Percentiles rank a stretch among this genome's conserved stretches.
Evolutionary conservation across 2,797 vertebrate species (phyloP).

Genomic region (Malacoctenus gilli): DNA sequence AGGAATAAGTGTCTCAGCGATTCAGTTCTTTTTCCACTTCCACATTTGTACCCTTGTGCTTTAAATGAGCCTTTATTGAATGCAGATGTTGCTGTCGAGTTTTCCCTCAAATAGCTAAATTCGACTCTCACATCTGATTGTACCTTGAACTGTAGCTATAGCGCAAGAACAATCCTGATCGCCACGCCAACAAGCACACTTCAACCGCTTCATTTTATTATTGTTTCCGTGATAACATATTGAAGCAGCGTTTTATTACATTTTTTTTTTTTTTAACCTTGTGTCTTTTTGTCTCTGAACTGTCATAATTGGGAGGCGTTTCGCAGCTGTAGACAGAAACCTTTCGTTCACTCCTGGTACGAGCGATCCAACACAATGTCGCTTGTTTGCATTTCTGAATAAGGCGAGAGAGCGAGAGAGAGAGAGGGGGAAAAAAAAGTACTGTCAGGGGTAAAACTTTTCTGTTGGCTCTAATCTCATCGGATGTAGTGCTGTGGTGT

Average conservation of each 20-base stretch:
- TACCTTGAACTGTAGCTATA: too few relatives aligned
- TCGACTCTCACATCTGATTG: neutral
- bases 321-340: neutral
- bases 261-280: too few relatives aligned
- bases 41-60: too few relatives aligned
- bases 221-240: neutral
- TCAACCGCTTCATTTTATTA: neutral
- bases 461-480: conserved; percentile 68
- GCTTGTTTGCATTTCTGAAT: conserved; percentile 64
- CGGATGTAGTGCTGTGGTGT: conserved; percentile 67
- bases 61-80: too few relatives aligned
- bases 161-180: too few relatives aligned
- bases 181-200: neutral
- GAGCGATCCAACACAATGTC: conserved; percentile 30
- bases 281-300: neutral
- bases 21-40: too few relatives aligned
- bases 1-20: too few relatives aligned
- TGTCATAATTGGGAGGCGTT: neutral
- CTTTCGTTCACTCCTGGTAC: conserved; percentile 20
- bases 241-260: conserved; percentile 1
- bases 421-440: too few relatives aligned
- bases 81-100: too few relatives aligned
- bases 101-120: neutral
- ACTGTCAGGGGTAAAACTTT: conserved; percentile 73
- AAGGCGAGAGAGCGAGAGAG: conserved; percentile 32